phyloP scores from a whole-genome alignment of 2,113 vertebrate genomes.

The Peromyscus leucopus region DNA sequence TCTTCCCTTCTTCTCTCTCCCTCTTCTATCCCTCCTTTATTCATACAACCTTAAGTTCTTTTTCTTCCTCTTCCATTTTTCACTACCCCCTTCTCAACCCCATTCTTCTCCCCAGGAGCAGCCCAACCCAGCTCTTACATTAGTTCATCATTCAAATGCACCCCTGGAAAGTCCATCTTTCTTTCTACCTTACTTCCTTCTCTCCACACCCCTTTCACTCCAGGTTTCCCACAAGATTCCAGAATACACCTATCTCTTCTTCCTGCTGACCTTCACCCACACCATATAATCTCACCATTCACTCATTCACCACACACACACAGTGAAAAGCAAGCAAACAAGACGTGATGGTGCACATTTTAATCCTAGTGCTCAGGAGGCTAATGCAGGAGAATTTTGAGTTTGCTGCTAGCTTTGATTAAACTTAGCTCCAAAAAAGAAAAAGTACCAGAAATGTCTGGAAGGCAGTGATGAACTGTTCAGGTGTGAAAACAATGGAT shows the following conservation, averaged over 20 bases:
- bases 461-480: background rate
- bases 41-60: background rate
- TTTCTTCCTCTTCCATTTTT: background rate
- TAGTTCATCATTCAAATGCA: background rate
- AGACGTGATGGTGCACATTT: background rate
- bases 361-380: background rate
- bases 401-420: background rate
- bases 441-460: background rate
- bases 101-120: background rate
- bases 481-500: background rate
- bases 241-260: background rate
- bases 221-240: background rate
- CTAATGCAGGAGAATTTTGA: background rate
- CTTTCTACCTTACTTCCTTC: background rate
- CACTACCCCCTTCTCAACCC: background rate
- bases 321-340: background rate
- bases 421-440: background rate
- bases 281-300: too few relatives aligned
- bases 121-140: background rate
- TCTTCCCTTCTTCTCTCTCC: background rate
- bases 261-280: too few relatives aligned
- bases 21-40: background rate
- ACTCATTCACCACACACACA: background rate
- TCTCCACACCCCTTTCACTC: background rate
- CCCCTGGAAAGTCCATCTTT: background rate